These are phyloP conservation scores for Ceratitis capitata DNA, from an alignment of 1,140 invertebrate genomes.

Conservation along the genomic window DNA sequence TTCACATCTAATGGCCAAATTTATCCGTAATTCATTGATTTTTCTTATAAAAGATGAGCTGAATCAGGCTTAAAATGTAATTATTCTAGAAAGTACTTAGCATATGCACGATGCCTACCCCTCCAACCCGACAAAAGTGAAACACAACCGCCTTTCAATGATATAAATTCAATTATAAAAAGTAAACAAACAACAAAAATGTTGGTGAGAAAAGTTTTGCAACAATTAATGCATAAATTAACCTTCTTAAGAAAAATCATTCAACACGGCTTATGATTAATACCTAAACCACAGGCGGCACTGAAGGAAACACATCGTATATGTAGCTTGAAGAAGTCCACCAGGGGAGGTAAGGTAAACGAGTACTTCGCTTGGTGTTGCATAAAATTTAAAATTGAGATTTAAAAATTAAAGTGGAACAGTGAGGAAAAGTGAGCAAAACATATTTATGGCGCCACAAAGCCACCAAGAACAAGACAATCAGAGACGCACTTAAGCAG, in stretches of 20 bases:
- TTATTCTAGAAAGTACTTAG: neutral
- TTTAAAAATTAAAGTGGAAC: neutral
- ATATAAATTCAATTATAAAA: constrained; percentile 33
- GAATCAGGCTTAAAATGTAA: no score
- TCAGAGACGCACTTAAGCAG: neutral
- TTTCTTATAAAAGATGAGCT: no score
- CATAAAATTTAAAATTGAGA: no score
- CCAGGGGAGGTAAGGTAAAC: neutral
- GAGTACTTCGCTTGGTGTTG: neutral
- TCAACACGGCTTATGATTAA: constrained; percentile 37
- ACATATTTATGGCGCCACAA: neutral
- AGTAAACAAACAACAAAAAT: constrained; percentile 37
- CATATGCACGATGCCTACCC: neutral
- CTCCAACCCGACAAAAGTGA: neutral
- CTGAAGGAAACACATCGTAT: neutral
- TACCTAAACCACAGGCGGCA: neutral
- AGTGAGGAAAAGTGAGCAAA: neutral
- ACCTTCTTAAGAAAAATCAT: constrained; percentile 41
- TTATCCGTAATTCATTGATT: no score
- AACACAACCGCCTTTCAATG: neutral
- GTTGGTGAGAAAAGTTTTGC: neutral
- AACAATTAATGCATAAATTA: constrained; percentile 43
- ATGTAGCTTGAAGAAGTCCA: neutral
- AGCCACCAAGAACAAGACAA: neutral
- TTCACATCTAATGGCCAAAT: no score